phyloP scores from a whole-genome alignment of 2,797 vertebrate species.

The Apogon talboti region DNA sequence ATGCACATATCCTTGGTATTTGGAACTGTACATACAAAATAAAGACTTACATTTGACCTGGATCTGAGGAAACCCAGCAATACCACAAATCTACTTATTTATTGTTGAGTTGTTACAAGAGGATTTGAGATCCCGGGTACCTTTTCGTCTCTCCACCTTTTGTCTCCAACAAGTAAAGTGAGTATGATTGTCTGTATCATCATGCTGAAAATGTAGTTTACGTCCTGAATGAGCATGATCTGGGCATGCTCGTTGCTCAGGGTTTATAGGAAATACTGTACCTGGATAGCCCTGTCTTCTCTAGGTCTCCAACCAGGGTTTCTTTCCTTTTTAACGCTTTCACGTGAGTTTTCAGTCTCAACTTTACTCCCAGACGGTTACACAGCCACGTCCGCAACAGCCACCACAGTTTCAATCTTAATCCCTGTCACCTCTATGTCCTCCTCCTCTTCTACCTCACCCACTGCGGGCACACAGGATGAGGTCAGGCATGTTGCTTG shows the following conservation, averaged over 20 bases:
- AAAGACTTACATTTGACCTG: conserved; percentile 62
- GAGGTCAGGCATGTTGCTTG: conserved; percentile 64
- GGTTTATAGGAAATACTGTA: conserved; percentile 30
- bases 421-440: conserved; percentile 63
- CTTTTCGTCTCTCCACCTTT: conserved; percentile 21
- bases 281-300: conserved; percentile 49
- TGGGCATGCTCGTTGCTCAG: conserved; percentile 39
- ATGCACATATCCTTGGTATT: conserved; percentile 51
- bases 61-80: conserved; percentile 57
- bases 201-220: conserved; percentile 34
- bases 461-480: conserved; percentile 68
- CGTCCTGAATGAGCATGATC: conserved; percentile 60
- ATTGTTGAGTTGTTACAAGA: conserved; percentile 50
- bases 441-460: conserved; percentile 71
- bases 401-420: conserved; percentile 60
- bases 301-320: conserved; percentile 38
- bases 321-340: conserved; percentile 15
- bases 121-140: conserved; percentile 27
- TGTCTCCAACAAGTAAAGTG: conserved; percentile 34
- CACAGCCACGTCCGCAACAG: conserved; percentile 67
- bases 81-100: conserved; percentile 53
- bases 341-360: conserved; percentile 3
- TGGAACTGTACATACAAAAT: conserved; percentile 60
- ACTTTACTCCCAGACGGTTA: conserved; percentile 40
- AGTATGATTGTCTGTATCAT: conserved; percentile 65